These are phyloP conservation scores for Copidosoma floridanum DNA, from an alignment of 1,140 invertebrate species.

Conservation along the genomic window DNA sequence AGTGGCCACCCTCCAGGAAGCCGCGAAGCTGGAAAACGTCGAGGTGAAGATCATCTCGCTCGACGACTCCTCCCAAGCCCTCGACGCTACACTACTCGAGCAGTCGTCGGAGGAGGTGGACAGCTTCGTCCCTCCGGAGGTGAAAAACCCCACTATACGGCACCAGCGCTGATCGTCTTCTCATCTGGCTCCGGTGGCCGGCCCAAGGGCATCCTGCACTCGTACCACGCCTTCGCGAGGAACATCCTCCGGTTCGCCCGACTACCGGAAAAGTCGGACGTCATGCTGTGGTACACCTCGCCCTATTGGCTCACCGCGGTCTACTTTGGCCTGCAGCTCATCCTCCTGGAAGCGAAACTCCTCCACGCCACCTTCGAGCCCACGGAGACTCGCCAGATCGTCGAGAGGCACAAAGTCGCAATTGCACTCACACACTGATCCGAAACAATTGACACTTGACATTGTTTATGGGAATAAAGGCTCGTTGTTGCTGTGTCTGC, in stretches of 20 bases:
- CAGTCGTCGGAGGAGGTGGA: slow-evolving; percentile 6
- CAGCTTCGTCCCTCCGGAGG: background rate
- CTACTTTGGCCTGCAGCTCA: background rate
- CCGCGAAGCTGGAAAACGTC: background rate
- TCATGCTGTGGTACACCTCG: slow-evolving; percentile 11
- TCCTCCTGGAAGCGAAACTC: slow-evolving; percentile 2
- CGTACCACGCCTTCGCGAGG: slow-evolving; percentile 8
- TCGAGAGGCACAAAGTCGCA: slow-evolving; percentile 24
- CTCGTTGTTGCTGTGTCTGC: too few species aligned
- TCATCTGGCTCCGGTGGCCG: slow-evolving; percentile 9
- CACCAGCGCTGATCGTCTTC: background rate
- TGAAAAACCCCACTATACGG: background rate
- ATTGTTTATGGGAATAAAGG: too few species aligned
- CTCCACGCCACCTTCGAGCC: slow-evolving; percentile 12
- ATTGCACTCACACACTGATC: too few species aligned
- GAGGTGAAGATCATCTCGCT: slow-evolving; percentile 10
- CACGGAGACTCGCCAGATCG: slow-evolving; percentile 12
- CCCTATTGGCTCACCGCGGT: background rate
- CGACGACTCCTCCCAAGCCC: background rate
- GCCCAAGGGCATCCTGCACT: slow-evolving; percentile 4
- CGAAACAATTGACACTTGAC: background rate
- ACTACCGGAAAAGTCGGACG: background rate
- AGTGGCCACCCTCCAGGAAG: background rate
- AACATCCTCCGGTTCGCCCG: background rate
- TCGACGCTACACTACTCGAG: too few species aligned